Conservation (phyloP, 2,888 invertebrate genomes). For the Latheticus oryzae region DNA sequence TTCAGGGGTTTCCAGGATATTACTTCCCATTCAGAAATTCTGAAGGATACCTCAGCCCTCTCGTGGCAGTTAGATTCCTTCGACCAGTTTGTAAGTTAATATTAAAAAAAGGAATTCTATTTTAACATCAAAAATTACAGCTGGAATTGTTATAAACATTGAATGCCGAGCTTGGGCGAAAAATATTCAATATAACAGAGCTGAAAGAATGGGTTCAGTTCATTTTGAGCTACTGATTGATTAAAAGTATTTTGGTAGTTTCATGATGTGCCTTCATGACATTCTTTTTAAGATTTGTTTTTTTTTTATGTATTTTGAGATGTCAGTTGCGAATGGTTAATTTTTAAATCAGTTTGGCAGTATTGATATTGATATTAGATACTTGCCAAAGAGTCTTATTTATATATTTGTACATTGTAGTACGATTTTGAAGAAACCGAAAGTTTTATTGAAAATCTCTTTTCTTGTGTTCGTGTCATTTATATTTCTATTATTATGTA, state of each 20-base stretch:
- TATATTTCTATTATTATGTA: constrained; percentile 14
- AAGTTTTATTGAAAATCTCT: constrained; percentile 3
- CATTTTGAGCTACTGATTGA: constrained; percentile 73
- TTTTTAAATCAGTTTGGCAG: no score
- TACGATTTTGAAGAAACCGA: neutral
- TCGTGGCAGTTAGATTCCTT: constrained; percentile 87
- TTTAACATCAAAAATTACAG: no score
- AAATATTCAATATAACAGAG: constrained; percentile 79
- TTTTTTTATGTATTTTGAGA: neutral
- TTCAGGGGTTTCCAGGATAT: constrained; percentile 86
- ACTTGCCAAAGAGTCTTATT: constrained; percentile 18
- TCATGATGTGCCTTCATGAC: neutral
- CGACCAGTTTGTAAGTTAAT: constrained; percentile 87
- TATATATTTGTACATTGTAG: constrained; percentile 4
- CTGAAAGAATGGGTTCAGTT: constrained; percentile 73
- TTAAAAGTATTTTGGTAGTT: constrained; percentile 67
- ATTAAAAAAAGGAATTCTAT: no score
- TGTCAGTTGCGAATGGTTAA: no score
- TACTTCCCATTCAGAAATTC: constrained; percentile 91
- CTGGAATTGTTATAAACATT: constrained; percentile 75
- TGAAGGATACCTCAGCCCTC: constrained; percentile 88
- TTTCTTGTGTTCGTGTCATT: constrained; percentile 20
- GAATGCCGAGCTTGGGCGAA: constrained; percentile 92
- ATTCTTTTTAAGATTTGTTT: neutral
- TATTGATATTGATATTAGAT: neutral